These are phyloP conservation scores for Molossus molossus DNA, from an alignment of 2,797 vertebrate genomes.

Conservation along the genomic window DNA sequence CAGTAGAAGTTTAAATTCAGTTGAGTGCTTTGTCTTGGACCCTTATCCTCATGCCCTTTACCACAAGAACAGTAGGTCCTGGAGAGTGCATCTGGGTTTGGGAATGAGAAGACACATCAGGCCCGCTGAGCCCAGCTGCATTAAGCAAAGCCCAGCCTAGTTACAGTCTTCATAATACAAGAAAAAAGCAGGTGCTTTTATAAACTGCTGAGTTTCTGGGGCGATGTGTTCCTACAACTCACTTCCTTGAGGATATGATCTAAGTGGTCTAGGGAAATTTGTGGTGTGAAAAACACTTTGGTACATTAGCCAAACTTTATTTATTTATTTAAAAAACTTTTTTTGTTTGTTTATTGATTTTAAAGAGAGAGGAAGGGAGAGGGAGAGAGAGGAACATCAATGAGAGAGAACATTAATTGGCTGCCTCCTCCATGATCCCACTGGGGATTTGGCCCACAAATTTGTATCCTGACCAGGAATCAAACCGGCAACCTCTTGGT, in stretches of 20 bases:
- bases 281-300: background rate
- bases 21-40: background rate
- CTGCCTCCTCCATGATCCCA: too few relatives aligned
- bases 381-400: too few relatives aligned
- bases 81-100: background rate
- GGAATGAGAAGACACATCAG: background rate
- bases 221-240: background rate
- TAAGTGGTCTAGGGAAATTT: background rate
- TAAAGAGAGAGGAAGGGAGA: too few relatives aligned
- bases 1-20: background rate
- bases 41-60: background rate
- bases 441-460: too few relatives aligned
- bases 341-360: too few relatives aligned
- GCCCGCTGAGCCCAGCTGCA: background rate
- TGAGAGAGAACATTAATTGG: too few relatives aligned
- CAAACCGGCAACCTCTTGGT: too few relatives aligned
- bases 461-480: too few relatives aligned
- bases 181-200: background rate
- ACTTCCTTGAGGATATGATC: background rate
- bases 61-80: background rate
- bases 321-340: too few relatives aligned
- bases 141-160: background rate
- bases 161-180: background rate
- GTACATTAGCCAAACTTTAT: background rate
- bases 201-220: background rate